These are phyloP conservation scores for Cryptocephalus primarius DNA, from an alignment of 2,888 invertebrate species.

Conservation along the genomic window DNA sequence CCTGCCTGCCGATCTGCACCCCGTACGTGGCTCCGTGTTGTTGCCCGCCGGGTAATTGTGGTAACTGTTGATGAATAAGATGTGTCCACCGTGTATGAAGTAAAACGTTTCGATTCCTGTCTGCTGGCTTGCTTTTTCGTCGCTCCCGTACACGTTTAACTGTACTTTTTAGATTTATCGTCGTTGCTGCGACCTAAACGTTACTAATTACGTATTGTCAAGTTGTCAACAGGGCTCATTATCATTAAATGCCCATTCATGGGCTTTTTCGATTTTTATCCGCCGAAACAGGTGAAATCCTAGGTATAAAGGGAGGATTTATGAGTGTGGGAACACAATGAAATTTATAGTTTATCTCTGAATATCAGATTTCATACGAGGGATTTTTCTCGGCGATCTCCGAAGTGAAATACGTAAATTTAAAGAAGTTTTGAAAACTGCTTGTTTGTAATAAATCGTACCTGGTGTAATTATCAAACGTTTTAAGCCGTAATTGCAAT, in stretches of 20 bases:
- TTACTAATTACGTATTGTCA: conserved; percentile 9
- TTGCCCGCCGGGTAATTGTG: background rate
- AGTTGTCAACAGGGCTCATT: conserved; percentile 6
- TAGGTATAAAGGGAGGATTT: background rate
- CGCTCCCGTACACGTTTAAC: conserved; percentile 1
- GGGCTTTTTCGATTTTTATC: conserved; percentile 3
- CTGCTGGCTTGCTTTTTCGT: background rate
- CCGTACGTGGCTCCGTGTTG: conserved; percentile 6
- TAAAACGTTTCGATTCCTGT: background rate
- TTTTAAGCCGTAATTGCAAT: no score
- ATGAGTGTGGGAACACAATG: no score
- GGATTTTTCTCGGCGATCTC: no score
- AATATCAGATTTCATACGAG: no score
- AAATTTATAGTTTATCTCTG: no score
- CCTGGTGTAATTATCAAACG: no score
- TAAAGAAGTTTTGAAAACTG: no score
- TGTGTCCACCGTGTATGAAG: conserved; percentile 8
- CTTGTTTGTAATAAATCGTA: no score
- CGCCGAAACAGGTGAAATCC: conserved; percentile 5
- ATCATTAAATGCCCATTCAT: conserved; percentile 8
- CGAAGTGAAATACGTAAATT: no score
- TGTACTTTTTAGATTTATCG: conserved; percentile 4
- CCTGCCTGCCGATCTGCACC: conserved; percentile 45
- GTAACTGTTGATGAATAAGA: conserved; percentile 18
- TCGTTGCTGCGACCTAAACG: conserved; percentile 5